Percentiles rank a stretch among this genome's conserved stretches.
phyloP scores from a whole-genome alignment of 2,888 invertebrate genomes.

The Tryphoninae sp. region DNA sequence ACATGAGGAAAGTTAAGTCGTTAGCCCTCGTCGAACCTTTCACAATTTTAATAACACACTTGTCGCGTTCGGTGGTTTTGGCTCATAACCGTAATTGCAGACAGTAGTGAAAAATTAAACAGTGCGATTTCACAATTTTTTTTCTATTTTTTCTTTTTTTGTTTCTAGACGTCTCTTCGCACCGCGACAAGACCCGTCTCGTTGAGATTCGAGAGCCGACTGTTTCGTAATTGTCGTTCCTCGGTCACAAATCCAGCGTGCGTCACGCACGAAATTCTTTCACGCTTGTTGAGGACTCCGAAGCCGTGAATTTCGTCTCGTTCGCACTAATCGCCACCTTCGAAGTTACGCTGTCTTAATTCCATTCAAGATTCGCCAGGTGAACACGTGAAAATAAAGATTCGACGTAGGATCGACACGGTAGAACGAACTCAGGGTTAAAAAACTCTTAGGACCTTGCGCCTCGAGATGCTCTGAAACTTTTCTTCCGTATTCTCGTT shows the following conservation, averaged over 20 bases:
- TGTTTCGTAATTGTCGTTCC: constrained; percentile 58
- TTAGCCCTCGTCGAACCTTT: neutral
- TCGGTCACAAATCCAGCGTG: constrained; percentile 34
- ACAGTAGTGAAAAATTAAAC: neutral
- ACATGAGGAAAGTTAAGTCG: neutral
- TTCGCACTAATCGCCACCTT: constrained; percentile 53
- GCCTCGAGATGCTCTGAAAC: neutral
- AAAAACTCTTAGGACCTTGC: neutral
- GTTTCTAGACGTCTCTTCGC: neutral
- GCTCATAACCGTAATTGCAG: constrained; percentile 8
- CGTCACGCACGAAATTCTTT: constrained; percentile 63
- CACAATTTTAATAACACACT: constrained; percentile 8
- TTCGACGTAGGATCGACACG: neutral
- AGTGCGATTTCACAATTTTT: constrained; percentile 38
- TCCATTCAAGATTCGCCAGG: constrained; percentile 22
- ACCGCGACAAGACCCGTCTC: neutral
- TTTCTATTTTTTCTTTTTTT: constrained; percentile 10
- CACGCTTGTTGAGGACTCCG: constrained; percentile 63
- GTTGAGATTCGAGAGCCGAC: constrained; percentile 47
- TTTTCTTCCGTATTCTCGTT: neutral
- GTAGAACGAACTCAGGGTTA: neutral
- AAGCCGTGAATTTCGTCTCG: constrained; percentile 57
- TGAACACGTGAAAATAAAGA: constrained; percentile 7
- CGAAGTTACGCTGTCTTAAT: constrained; percentile 39
- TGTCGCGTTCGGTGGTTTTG: neutral